Conservation (phyloP, 2,113 vertebrate genomes). For the Neolamprologus sp. region DNA sequence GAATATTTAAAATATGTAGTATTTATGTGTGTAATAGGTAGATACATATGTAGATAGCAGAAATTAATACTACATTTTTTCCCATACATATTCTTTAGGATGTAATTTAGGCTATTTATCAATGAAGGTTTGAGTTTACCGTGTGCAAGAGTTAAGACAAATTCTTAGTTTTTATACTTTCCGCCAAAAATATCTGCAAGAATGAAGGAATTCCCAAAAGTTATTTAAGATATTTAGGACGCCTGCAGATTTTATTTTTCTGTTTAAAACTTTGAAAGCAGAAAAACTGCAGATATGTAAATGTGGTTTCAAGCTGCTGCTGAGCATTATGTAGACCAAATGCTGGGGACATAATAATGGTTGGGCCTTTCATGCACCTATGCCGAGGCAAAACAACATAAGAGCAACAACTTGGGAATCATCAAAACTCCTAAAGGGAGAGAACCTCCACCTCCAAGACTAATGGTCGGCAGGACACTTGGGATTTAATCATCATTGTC, state of each 20-base stretch:
- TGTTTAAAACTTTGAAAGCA: not conserved
- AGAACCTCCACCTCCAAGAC: not conserved
- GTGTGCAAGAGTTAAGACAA: not conserved
- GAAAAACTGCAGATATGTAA: not conserved
- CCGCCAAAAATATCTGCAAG: not conserved
- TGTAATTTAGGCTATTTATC: not conserved
- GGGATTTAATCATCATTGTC: conserved; percentile 27
- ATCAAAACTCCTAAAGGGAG: not conserved
- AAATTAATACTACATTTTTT: not conserved
- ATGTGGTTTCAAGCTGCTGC: not conserved
- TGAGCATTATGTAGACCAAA: conserved; percentile 1
- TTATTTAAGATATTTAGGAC: not conserved
- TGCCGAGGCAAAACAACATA: not conserved
- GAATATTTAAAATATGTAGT: not conserved
- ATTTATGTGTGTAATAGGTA: not conserved
- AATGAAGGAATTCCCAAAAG: not conserved
- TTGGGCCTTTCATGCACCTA: not conserved
- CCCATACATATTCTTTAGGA: not conserved
- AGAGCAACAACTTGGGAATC: not conserved
- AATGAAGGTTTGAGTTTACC: not conserved
- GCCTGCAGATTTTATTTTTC: not conserved
- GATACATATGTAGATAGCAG: not conserved
- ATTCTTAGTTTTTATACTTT: not conserved
- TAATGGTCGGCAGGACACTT: conserved; percentile 22
- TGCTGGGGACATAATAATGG: not conserved